These are phyloP conservation scores for Cyprinella venusta DNA, from an alignment of 2,797 vertebrate genomes.

Conservation along the genomic window DNA sequence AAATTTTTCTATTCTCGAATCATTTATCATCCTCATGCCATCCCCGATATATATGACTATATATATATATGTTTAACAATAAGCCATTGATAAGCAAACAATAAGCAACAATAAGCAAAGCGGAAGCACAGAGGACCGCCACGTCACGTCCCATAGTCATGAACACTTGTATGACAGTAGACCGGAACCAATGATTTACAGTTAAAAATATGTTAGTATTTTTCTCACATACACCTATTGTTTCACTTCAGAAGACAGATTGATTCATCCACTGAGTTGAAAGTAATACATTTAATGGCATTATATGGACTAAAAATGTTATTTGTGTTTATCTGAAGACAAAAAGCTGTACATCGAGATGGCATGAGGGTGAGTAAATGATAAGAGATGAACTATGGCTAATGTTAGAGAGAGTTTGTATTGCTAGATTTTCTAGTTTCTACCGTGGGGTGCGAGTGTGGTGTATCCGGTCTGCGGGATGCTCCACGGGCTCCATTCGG, in stretches of 20 bases:
- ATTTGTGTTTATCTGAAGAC: not conserved
- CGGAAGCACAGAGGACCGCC: not conserved
- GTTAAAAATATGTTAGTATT: not conserved
- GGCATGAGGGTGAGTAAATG: not conserved
- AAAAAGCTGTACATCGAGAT: not conserved
- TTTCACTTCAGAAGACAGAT: not conserved
- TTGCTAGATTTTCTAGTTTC: not conserved
- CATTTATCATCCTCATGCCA: not conserved
- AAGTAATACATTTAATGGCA: not conserved
- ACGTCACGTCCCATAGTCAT: not conserved
- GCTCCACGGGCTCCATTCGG: constrained; percentile 98
- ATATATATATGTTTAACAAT: not conserved
- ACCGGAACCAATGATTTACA: not conserved
- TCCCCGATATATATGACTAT: not conserved
- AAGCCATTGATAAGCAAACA: too few relatives aligned
- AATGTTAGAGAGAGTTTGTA: not conserved
- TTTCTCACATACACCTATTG: not conserved
- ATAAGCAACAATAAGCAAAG: too few relatives aligned
- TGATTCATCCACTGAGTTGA: not conserved
- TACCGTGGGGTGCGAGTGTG: constrained; percentile 90
- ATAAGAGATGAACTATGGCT: not conserved
- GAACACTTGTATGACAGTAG: too few relatives aligned
- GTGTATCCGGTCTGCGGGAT: constrained; percentile 86
- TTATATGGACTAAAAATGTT: not conserved
- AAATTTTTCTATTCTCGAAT: not conserved